A percentile compares a stretch with the other conserved stretches of the same genome.
phyloP scores from a whole-genome alignment of 2,888 invertebrate genomes.

The Athalia circularis region DNA sequence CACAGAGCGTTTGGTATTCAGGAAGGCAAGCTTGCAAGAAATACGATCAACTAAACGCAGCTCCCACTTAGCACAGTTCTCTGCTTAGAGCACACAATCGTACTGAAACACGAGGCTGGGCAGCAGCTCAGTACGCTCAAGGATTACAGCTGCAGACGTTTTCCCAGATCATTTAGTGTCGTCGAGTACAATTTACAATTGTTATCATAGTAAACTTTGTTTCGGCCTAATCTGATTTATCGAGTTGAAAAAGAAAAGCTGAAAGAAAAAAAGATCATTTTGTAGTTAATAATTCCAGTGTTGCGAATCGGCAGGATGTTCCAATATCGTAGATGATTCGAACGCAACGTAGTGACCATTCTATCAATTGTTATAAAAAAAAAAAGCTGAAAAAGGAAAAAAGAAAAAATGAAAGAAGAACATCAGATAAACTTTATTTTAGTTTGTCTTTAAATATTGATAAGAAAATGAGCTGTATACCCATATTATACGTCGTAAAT shows the following conservation, averaged over 20 bases:
- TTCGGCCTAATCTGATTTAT: conserved; percentile 18
- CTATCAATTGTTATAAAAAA: neutral
- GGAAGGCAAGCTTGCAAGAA: conserved; percentile 64
- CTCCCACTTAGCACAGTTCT: conserved; percentile 63
- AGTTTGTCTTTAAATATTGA: no score
- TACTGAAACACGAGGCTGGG: conserved; percentile 53
- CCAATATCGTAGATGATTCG: neutral
- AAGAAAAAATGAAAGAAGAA: neutral
- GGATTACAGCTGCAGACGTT: conserved; percentile 57
- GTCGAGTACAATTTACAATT: conserved; percentile 15
- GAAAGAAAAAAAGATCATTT: neutral
- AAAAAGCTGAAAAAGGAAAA: neutral
- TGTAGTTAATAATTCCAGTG: conserved; percentile 12
- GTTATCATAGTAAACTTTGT: conserved; percentile 9
- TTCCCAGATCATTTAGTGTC: conserved; percentile 17
- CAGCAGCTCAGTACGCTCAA: conserved; percentile 54
- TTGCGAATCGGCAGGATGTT: conserved; percentile 4
- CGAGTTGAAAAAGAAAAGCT: neutral
- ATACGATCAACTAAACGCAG: conserved; percentile 62
- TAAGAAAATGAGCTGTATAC: neutral
- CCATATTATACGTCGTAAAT: neutral
- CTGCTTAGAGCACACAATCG: conserved; percentile 53
- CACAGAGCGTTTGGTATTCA: conserved; percentile 55
- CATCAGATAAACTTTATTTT: no score
- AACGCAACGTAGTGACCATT: neutral